Evolutionary conservation across 2,797 vertebrate species (phyloP), one percentile per base, ranked within the genome.

Genomic region (Microcaecilia unicolor): DNA sequence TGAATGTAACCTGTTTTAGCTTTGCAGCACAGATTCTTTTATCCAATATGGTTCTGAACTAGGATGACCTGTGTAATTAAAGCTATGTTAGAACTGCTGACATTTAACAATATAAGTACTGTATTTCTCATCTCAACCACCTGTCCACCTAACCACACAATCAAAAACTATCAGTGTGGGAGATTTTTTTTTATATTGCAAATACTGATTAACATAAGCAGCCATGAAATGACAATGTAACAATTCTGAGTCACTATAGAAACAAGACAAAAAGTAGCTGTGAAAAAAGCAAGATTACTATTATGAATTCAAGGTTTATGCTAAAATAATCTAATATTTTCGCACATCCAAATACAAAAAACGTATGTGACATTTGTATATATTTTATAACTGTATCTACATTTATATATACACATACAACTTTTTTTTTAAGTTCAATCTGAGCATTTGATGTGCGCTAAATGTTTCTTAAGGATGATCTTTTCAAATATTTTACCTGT

Each of bases 31-130:
- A 41, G 5, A 7, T 16, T 30, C 30, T 31, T 6, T 16, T 39
- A 48, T 31, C 30, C 22, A 37, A 45, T 55, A 37, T 9, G 30
- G n/a, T 31, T 37, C 3, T 38, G 40, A 47, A 40, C 44, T 24
- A 28, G 1, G 7, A 28, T n/a, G n/a, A n/a, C n/a, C 8, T 5
- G 1, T 4, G 13, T 41, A 44, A 43, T 49, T 32, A 41, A 14
- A 9, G 15, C 25, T 15, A 13, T 14, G 15, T 4, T 8, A 4
- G 28, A 15, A 3, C 9, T 2, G 14, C 9, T 10, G 10, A 10
- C 15, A 7, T 10, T n/a, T 15, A 41, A 4, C n/a, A 53, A 35
- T 9, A n/a, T 1, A 7, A 1, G 10, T 26, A 41, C 26, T 20
- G 27, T 27, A 25, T 8, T 34, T 51, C 22, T 29, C 20, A 30